phyloP scores from a whole-genome alignment of 1,140 invertebrate species.

The Triops longicaudatus region DNA sequence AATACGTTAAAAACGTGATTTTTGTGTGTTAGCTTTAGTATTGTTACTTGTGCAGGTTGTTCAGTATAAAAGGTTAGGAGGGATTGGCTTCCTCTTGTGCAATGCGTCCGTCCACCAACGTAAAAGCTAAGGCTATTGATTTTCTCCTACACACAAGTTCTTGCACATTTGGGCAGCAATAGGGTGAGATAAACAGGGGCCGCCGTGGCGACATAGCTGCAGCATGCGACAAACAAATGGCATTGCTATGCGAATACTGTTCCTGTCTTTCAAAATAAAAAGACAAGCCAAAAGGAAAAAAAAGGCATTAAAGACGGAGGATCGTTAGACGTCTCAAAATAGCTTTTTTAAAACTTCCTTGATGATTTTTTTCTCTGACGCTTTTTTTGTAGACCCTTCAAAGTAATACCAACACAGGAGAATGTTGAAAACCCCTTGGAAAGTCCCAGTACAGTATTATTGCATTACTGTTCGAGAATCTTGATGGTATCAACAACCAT shows the following conservation, averaged over 20 bases:
- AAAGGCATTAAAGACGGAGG: background rate
- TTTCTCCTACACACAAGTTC: background rate
- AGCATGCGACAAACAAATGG: background rate
- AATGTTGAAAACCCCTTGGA: background rate
- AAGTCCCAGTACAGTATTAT: background rate
- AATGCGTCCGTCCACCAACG: background rate
- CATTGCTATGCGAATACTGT: background rate
- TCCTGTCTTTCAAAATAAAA: background rate
- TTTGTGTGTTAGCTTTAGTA: background rate
- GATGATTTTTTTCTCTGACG: too few relatives aligned
- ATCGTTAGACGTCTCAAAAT: background rate
- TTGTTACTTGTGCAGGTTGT: background rate
- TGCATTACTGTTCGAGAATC: background rate
- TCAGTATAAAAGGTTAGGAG: background rate
- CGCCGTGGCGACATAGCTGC: background rate
- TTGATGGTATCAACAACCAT: slow-evolving; percentile 8
- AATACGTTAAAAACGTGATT: background rate
- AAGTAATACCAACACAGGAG: background rate
- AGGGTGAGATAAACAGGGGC: background rate
- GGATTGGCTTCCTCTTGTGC: background rate
- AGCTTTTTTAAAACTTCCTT: background rate
- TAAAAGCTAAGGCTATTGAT: background rate
- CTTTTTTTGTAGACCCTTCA: background rate
- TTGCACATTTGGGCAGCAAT: slow-evolving; percentile 4
- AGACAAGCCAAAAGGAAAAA: background rate